phyloP scores from a whole-genome alignment of 2,113 vertebrate species.

The Misgurnus anguillicaudatus region DNA sequence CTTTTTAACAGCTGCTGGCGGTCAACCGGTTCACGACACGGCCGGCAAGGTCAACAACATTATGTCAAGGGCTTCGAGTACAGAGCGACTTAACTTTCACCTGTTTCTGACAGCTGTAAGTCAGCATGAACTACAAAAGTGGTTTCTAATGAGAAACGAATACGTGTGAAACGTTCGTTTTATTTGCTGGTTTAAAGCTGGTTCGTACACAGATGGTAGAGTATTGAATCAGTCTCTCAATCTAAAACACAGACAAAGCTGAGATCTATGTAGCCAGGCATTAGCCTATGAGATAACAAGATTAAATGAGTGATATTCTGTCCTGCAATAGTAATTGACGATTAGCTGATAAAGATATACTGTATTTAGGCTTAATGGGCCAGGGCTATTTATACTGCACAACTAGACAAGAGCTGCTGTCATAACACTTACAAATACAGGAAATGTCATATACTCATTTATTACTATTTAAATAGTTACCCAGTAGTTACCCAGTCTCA shows the following conservation, averaged over 20 bases:
- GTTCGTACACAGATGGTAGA: not conserved
- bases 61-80: conserved; percentile 18
- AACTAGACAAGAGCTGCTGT: conserved; percentile 8
- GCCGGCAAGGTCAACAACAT: conserved; percentile 40
- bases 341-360: conserved; percentile 73
- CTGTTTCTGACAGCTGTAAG: conserved; percentile 11
- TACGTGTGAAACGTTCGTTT: not conserved
- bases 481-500: no score
- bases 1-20: conserved; percentile 34
- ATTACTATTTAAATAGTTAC: not conserved
- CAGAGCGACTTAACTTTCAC: not conserved
- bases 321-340: conserved; percentile 69
- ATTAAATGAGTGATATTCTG: conserved; percentile 66
- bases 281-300: conserved; percentile 65
- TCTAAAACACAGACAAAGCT: conserved; percentile 33
- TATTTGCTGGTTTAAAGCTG: not conserved
- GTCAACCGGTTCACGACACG: conserved; percentile 29
- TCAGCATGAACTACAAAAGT: not conserved
- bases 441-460: not conserved
- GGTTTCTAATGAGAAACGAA: not conserved
- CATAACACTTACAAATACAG: not conserved
- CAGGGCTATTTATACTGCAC: conserved; percentile 64
- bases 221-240: conserved; percentile 19
- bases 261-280: conserved; percentile 31
- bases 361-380: conserved; percentile 63